Conservation (phyloP, 2,888 invertebrate species). For the Stegophylla sp. region DNA sequence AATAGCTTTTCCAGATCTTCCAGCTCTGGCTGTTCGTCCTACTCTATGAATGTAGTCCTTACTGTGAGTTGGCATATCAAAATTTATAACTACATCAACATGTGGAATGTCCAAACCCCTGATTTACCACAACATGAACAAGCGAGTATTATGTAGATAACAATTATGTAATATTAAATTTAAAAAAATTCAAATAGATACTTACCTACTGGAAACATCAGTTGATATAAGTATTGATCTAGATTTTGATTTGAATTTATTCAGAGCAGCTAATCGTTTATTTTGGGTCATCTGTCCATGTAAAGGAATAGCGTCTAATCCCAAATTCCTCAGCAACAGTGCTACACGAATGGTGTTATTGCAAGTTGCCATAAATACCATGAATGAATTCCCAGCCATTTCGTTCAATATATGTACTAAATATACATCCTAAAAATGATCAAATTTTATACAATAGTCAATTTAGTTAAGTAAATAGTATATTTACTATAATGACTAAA, state of each 20-base stretch:
- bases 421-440: slow-evolving; percentile 82
- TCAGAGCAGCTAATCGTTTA: slow-evolving; percentile 90
- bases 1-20: slow-evolving; percentile 89
- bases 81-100: slow-evolving; percentile 96
- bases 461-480: not conserved
- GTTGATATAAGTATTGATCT: slow-evolving; percentile 96
- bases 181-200: slow-evolving; percentile 29
- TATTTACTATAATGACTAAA: not conserved
- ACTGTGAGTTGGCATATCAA: slow-evolving; percentile 97
- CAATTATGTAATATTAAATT: not conserved
- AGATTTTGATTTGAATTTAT: slow-evolving; percentile 93
- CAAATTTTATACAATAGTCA: not conserved
- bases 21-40: slow-evolving; percentile 94
- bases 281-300: slow-evolving; percentile 99
- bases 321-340: slow-evolving; percentile 85
- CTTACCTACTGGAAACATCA: slow-evolving; percentile 93
- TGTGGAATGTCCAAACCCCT: slow-evolving; percentile 98
- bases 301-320: slow-evolving; percentile 93
- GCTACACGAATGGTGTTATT: slow-evolving; percentile 89
- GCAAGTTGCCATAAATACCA: slow-evolving; percentile 97
- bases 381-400: slow-evolving; percentile 91
- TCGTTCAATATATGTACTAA: slow-evolving; percentile 94
- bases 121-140: slow-evolving; percentile 62
- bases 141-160: not conserved
- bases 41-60: slow-evolving; percentile 99